phyloP scores from a whole-genome alignment of 2,888 invertebrate species.

The Polyommatus icarus region DNA sequence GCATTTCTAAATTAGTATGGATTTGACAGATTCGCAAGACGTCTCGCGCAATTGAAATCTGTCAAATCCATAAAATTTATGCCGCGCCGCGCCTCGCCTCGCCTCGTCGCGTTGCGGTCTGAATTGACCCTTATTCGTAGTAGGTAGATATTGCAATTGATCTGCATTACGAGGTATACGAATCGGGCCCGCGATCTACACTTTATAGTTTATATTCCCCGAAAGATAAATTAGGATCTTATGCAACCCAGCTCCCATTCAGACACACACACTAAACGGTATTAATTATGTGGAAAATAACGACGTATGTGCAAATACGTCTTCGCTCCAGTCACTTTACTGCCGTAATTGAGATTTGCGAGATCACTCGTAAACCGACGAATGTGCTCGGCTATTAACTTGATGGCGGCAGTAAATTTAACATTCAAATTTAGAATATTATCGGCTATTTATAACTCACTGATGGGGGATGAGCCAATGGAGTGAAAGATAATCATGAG shows the following conservation, averaged over 20 bases:
- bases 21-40: no score
- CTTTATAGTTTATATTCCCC: not conserved
- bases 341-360: constrained; percentile 28
- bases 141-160: no score
- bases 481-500: not conserved
- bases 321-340: constrained; percentile 26
- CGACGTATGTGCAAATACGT: constrained; percentile 25
- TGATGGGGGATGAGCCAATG: not conserved
- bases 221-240: not conserved
- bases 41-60: no score
- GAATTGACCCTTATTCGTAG: no score
- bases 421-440: constrained; percentile 22
- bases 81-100: no score
- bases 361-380: constrained; percentile 25
- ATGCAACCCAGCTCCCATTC: not conserved
- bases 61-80: no score
- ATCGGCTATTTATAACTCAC: constrained; percentile 14
- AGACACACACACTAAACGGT: constrained; percentile 15
- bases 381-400: constrained; percentile 23
- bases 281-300: constrained; percentile 29
- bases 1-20: no score
- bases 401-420: constrained; percentile 23
- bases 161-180: no score
- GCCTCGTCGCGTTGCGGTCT: no score
- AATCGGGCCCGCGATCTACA: not conserved